Percentiles rank a stretch among this genome's conserved stretches.
Conservation (phyloP, 2,888 invertebrate species). For the Subacronicta megacephala region DNA sequence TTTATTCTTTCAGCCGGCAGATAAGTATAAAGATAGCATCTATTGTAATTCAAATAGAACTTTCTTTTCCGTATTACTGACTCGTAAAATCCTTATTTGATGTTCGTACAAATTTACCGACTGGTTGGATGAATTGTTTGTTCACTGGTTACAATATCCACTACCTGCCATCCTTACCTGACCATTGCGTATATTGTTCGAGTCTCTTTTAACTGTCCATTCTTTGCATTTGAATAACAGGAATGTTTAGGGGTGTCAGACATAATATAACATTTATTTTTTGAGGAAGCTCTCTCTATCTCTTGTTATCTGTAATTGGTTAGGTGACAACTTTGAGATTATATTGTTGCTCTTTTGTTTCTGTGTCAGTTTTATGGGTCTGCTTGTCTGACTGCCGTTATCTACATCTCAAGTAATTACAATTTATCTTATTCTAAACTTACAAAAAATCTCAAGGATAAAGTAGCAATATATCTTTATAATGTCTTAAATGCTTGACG, state of each 20-base stretch:
- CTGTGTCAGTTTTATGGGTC: conserved; percentile 1
- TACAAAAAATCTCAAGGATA: background rate
- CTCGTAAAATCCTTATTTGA: conserved; percentile 37
- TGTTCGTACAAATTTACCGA: conserved; percentile 42
- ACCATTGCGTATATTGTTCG: conserved; percentile 40
- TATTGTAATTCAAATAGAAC: conserved; percentile 40
- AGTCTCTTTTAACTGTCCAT: conserved; percentile 29
- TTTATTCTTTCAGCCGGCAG: conserved; percentile 16
- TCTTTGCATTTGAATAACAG: conserved; percentile 34
- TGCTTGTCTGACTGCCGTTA: background rate
- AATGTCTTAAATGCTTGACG: too few species aligned
- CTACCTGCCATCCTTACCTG: conserved; percentile 68
- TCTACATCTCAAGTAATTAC: background rate
- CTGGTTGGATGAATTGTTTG: conserved; percentile 32
- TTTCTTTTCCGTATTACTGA: conserved; percentile 34
- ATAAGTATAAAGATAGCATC: conserved; percentile 10
- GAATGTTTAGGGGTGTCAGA: conserved; percentile 30
- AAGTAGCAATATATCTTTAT: too few species aligned
- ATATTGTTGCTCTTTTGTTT: conserved; percentile 3
- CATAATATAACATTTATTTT: conserved; percentile 30
- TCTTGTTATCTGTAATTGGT: conserved; percentile 37
- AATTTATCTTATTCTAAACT: background rate
- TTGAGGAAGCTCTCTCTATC: conserved; percentile 27
- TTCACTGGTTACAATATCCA: conserved; percentile 40
- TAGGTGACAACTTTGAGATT: conserved; percentile 14